Evolutionary conservation across 2,113 vertebrate genomes (phyloP), one percentile per base, ranked within the genome.

Genomic region (Gasterosteus nipponicus): DNA sequence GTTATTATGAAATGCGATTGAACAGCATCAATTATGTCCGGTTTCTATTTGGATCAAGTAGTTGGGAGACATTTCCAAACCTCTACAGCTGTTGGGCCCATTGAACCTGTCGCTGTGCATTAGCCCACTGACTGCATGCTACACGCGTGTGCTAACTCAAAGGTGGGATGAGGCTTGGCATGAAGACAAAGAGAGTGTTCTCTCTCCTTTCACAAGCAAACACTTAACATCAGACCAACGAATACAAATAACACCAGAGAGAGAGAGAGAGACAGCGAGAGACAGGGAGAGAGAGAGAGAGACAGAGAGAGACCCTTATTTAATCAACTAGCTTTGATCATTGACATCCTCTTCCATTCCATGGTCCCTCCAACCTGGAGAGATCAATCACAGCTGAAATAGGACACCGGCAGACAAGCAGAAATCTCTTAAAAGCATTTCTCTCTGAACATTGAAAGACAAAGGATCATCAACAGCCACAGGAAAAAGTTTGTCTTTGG

Each of bases 281-380:
- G 35, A 38, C 5, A 38, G 35, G 76, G 69, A 90, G 81, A 86
- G 51, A 26, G 51, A 11, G 74, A 72, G 39, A 77, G 69, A 90
- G 81, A 85, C 19, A 73, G 67, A 84, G 73, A 82, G 75, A 89
- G 78, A 46, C 82, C 86, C 84, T 86, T 87, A 85, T 91, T 90
- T 87, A 93, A 91, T 92, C 90, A 89, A 80, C 81, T 67, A 82
- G 90, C 92, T 93, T 93, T 93, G 89, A 93, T 93, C 92, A 92
- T 88, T 26, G 87, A 83, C 80, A 86, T 82, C 84, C 81, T 87
- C 68, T 74, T 81, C 79, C 26, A 7, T 84, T 69, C 71, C 11
- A 15, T 44, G 49, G 64, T 84, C 87, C 77, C 69, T 82, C 86
- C 70, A 87, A 86, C 78, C 74, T 79, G 73, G 54, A 75, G 85